Evolutionary conservation across 2,113 vertebrate genomes (phyloP).

Genomic region (Terrapene triunguis): DNA sequence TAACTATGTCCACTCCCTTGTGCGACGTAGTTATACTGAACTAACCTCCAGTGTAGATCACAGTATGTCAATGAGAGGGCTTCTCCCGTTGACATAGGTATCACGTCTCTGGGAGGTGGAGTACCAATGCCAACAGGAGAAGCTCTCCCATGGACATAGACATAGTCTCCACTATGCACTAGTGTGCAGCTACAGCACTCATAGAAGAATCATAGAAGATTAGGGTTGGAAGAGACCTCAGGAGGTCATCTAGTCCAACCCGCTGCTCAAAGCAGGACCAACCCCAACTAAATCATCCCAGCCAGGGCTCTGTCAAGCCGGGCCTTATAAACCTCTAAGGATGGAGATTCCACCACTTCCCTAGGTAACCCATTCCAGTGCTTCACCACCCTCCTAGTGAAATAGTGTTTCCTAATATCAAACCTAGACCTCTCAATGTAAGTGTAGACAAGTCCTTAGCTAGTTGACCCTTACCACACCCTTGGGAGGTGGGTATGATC

Average conservation of each 20-base stretch:
- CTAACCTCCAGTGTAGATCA: background rate
- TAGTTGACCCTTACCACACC: background rate
- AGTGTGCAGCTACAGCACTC: background rate
- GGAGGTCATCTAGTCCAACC: too few species aligned
- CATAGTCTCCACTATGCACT: background rate
- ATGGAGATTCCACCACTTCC: too few species aligned
- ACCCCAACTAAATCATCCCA: too few species aligned
- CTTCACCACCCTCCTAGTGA: too few species aligned
- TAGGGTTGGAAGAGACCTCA: too few species aligned
- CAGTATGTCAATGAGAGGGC: background rate
- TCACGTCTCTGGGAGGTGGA: background rate
- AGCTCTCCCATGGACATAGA: background rate
- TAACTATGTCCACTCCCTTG: background rate
- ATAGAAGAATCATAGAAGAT: too few species aligned
- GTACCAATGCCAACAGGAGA: background rate
- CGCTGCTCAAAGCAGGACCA: too few species aligned
- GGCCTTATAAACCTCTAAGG: too few species aligned
- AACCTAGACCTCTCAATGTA: background rate
- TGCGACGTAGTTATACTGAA: background rate
- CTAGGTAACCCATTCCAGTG: too few species aligned
- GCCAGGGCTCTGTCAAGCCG: too few species aligned
- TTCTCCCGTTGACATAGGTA: background rate
- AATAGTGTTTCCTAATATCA: too few species aligned
- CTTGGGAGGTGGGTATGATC: background rate
- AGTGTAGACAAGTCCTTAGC: background rate